A percentile compares a stretch with the other conserved stretches of the same genome.
These are phyloP conservation scores for Neomonachus schauinslandi DNA, from an alignment of 2,113 vertebrate species.

Conservation along the genomic window DNA sequence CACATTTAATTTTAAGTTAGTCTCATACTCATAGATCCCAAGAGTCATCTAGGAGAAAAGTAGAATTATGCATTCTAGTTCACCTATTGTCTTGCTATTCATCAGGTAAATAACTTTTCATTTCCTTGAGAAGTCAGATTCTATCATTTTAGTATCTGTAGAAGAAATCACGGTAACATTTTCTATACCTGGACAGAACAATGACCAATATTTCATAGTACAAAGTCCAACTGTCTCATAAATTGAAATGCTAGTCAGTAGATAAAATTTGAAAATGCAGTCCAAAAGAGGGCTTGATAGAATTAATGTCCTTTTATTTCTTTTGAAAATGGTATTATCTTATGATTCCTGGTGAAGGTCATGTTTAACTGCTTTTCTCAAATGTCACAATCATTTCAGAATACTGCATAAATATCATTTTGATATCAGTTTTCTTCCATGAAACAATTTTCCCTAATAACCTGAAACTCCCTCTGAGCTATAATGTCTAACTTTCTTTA, in stretches of 20 bases:
- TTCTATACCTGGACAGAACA: constrained; percentile 8
- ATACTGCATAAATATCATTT: constrained; percentile 61
- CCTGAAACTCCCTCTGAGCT: constrained; percentile 70
- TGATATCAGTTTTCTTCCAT: constrained; percentile 60
- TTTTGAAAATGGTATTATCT: constrained; percentile 63
- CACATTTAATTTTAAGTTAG: not conserved
- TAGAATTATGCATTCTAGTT: not conserved
- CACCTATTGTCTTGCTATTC: constrained; percentile 2
- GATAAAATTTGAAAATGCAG: constrained; percentile 61
- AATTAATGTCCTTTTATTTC: constrained; percentile 62
- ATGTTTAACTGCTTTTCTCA: constrained; percentile 66
- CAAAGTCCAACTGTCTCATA: constrained; percentile 15
- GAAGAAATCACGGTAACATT: not conserved
- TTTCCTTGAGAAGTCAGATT: not conserved
- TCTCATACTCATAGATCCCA: not conserved
- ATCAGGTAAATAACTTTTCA: constrained; percentile 7
- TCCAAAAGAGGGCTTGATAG: constrained; percentile 39
- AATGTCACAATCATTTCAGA: constrained; percentile 69
- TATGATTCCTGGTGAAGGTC: constrained; percentile 37
- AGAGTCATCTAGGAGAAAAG: not conserved
- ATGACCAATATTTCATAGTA: not conserved
- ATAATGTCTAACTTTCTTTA: constrained; percentile 41
- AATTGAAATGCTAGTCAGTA: constrained; percentile 32
- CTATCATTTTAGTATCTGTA: not conserved
- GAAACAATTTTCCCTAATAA: constrained; percentile 64